Conservation (phyloP, 1,140 invertebrate genomes). For the Hylaeus anthracinus region DNA sequence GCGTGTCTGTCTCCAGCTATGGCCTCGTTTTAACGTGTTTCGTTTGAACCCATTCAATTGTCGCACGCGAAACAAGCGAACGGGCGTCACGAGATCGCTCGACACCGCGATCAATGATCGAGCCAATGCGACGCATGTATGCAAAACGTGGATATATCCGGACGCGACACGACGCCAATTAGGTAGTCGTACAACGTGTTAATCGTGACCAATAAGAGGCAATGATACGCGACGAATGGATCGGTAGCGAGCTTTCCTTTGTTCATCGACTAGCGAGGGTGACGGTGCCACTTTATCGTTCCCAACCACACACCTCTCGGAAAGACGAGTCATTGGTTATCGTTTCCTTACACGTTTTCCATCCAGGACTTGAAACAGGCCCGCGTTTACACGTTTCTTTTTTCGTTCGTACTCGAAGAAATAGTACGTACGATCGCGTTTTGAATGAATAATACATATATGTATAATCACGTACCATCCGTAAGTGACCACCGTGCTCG, state of each 20-base stretch:
- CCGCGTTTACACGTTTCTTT: too few relatives aligned
- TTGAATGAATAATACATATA: too few relatives aligned
- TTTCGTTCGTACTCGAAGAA: too few relatives aligned
- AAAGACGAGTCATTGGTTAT: too few relatives aligned
- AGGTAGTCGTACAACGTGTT: slow-evolving; percentile 41
- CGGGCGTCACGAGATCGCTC: slow-evolving; percentile 17
- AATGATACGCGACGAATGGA: slow-evolving; percentile 36
- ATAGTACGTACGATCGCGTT: too few relatives aligned
- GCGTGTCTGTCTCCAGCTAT: slow-evolving; percentile 17
- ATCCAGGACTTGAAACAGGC: too few relatives aligned
- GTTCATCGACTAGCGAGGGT: neutral
- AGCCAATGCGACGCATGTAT: neutral
- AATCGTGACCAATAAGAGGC: slow-evolving; percentile 36
- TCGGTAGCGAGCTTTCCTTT: slow-evolving; percentile 26
- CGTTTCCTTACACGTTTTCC: too few relatives aligned
- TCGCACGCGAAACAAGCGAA: neutral
- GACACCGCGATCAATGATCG: slow-evolving; percentile 16
- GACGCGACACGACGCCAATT: slow-evolving; percentile 43
- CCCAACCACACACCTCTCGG: neutral
- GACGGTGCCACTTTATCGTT: neutral
- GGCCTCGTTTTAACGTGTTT: slow-evolving; percentile 35
- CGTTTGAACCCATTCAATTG: slow-evolving; percentile 24
- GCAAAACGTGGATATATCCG: slow-evolving; percentile 24
- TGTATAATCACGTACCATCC: too few relatives aligned
- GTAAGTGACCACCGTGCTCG: too few relatives aligned